These are phyloP conservation scores for Hydropotes inermis DNA, from an alignment of 2,113 vertebrate genomes.

Conservation along the genomic window DNA sequence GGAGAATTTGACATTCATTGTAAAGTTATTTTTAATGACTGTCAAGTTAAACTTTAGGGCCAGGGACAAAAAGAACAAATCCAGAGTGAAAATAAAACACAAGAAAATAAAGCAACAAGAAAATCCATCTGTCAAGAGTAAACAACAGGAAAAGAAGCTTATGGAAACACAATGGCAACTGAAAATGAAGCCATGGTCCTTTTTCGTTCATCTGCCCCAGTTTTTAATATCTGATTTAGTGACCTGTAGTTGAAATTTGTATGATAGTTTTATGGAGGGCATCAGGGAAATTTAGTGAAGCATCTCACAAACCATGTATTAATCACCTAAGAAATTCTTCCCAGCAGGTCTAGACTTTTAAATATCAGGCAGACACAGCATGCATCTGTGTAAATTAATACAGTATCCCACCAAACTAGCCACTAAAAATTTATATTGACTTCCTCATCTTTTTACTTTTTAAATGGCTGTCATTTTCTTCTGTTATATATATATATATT, in stretches of 20 bases:
- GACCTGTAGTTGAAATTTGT: background rate
- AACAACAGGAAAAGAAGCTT: background rate
- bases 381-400: background rate
- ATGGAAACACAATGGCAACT: background rate
- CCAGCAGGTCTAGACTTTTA: background rate
- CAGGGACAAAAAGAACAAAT: slow-evolving; percentile 3
- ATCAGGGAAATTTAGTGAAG: background rate
- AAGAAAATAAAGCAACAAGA: background rate
- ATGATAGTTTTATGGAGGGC: background rate
- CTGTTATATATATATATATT: background rate
- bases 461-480: background rate
- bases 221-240: background rate
- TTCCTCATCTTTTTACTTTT: background rate
- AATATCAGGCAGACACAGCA: background rate
- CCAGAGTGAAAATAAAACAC: background rate
- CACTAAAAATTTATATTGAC: background rate
- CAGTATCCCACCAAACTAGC: background rate
- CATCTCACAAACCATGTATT: background rate
- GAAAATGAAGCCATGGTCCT: background rate
- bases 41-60: slow-evolving; percentile 17
- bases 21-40: slow-evolving; percentile 24
- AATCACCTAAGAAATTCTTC: background rate
- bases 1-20: background rate
- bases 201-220: background rate
- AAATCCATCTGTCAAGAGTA: background rate